Percentiles rank a stretch among this genome's conserved stretches.
Evolutionary conservation across 2,888 invertebrate genomes (phyloP).

Genomic region (Andrena camellia): DNA sequence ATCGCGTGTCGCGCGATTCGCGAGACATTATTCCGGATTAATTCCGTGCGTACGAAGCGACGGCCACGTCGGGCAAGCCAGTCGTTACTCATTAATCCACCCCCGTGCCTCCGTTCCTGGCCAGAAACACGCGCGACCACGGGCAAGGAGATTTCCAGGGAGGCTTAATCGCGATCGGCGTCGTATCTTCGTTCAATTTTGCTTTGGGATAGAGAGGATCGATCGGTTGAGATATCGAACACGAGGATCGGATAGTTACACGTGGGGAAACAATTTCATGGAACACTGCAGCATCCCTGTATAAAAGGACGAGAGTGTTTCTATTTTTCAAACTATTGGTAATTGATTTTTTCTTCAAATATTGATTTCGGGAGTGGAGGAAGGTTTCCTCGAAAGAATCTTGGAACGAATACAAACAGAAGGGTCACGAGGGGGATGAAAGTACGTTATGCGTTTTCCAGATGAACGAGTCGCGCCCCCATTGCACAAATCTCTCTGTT

Average conservation of each 20-base stretch:
- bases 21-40: conserved; percentile 68
- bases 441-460: conserved; percentile 9
- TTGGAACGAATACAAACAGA: not conserved
- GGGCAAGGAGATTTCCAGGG: conserved; percentile 28
- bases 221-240: not conserved
- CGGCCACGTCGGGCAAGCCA: conserved; percentile 30
- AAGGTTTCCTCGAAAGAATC: conserved; percentile 6
- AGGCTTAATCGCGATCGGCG: not conserved
- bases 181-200: too few species aligned
- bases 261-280: too few species aligned
- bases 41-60: conserved; percentile 56
- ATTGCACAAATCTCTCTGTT: conserved; percentile 42
- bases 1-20: conserved; percentile 51
- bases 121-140: conserved; percentile 35
- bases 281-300: too few species aligned
- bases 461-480: conserved; percentile 22
- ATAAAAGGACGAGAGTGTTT: too few species aligned
- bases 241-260: too few species aligned
- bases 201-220: not conserved
- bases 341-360: not conserved
- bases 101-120: not conserved
- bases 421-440: not conserved
- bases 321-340: not conserved
- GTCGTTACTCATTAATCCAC: conserved; percentile 65
- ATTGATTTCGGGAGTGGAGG: not conserved